Evolutionary conservation across 2,113 vertebrate species (phyloP).

Genomic region (Irena cyanogastra): DNA sequence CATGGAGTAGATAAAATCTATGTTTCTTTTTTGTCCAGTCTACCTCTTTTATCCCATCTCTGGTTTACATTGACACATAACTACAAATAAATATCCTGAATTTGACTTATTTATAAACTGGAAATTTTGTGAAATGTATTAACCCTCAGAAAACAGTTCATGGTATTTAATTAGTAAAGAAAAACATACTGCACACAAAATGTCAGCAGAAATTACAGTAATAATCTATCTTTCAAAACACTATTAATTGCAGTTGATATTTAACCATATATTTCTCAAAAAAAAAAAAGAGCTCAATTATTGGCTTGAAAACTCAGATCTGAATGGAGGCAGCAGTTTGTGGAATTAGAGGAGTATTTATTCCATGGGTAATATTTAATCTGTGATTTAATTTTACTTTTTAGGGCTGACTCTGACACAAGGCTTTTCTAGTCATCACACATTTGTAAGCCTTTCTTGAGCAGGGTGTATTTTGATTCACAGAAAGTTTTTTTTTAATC

Average conservation of each 20-base stretch:
- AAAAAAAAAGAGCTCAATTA: not conserved
- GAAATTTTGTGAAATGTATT: not conserved
- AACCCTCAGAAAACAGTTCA: not conserved
- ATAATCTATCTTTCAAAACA: conserved; percentile 15
- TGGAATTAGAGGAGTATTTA: not conserved
- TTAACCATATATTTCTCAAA: not conserved
- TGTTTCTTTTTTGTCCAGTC: not conserved
- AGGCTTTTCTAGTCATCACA: not conserved
- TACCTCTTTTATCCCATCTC: not conserved
- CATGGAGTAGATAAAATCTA: not conserved
- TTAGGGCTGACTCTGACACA: not conserved
- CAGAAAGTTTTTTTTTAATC: conserved; percentile 4
- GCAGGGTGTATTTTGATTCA: not conserved
- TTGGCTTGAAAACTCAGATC: not conserved
- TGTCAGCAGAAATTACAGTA: conserved; percentile 23
- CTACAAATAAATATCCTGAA: not conserved
- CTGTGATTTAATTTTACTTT: not conserved
- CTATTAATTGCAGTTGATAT: conserved; percentile 18
- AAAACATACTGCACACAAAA: not conserved
- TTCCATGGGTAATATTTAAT: not conserved
- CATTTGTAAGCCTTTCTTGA: not conserved
- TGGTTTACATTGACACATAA: not conserved
- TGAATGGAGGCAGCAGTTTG: not conserved
- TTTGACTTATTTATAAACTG: not conserved
- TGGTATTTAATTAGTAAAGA: conserved; percentile 10